Evolutionary conservation across 2,888 invertebrate species (phyloP).

Genomic region (Diploptera punctata): DNA sequence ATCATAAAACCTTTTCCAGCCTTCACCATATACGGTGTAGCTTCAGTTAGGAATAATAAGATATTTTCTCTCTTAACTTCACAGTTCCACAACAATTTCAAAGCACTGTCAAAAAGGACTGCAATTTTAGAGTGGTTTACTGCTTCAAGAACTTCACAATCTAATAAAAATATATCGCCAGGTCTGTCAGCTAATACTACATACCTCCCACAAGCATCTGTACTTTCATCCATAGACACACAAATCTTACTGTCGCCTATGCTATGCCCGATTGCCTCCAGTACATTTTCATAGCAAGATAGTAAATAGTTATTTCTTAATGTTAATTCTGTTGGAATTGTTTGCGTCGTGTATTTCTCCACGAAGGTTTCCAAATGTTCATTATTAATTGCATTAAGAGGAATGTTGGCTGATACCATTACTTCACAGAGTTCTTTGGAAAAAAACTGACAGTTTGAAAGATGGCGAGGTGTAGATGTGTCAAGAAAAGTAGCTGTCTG

Average conservation of each 20-base stretch:
- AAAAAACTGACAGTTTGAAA: background rate
- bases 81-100: slow-evolving; percentile 18
- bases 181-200: background rate
- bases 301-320: background rate
- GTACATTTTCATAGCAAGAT: background rate
- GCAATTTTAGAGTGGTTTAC: background rate
- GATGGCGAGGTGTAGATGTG: background rate
- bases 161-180: background rate
- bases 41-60: slow-evolving; percentile 45
- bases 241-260: background rate
- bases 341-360: background rate
- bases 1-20: slow-evolving; percentile 45
- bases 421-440: background rate
- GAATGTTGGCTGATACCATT: background rate
- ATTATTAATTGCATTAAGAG: background rate
- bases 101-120: background rate
- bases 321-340: background rate
- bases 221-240: background rate
- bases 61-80: slow-evolving; percentile 29
- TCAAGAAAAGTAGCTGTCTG: no score
- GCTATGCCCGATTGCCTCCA: background rate
- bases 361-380: no score
- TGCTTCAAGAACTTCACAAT: background rate
- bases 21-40: no score
- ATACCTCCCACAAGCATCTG: background rate